Evolutionary conservation across 2,113 vertebrate genomes (phyloP).

Genomic region (Circaetus gallicus): DNA sequence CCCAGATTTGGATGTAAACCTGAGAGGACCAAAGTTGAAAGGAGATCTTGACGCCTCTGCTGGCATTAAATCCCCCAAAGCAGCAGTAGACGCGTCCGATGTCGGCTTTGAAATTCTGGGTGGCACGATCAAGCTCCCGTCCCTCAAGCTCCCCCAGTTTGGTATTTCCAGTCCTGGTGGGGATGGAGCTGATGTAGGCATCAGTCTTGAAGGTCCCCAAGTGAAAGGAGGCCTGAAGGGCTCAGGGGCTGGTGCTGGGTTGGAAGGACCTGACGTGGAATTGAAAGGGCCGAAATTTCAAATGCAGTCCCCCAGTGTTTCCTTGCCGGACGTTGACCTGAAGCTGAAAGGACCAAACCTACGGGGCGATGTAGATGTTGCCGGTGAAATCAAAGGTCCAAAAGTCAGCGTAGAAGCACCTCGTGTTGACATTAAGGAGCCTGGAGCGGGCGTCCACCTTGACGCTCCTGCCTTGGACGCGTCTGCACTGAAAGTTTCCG

Average conservation of each 20-base stretch:
- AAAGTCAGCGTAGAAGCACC: not conserved
- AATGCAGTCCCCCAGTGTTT: not conserved
- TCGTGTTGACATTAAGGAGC: not conserved
- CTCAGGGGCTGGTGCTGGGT: not conserved
- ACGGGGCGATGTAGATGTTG: not conserved
- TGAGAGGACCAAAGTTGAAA: slow-evolving; percentile 74
- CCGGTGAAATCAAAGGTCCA: not conserved
- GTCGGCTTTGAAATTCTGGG: slow-evolving; percentile 49
- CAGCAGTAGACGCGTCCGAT: not conserved
- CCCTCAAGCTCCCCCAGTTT: slow-evolving; percentile 71
- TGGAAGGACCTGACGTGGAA: not conserved
- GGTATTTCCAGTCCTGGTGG: not conserved
- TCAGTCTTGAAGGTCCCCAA: slow-evolving; percentile 26
- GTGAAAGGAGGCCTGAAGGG: slow-evolving; percentile 17
- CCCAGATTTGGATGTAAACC: slow-evolving; percentile 24
- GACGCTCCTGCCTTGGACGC: slow-evolving; percentile 19
- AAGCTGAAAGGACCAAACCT: slow-evolving; percentile 60
- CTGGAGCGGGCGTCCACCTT: not conserved
- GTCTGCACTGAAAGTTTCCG: not conserved
- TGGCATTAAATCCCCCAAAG: slow-evolving; percentile 20
- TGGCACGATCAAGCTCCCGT: slow-evolving; percentile 63
- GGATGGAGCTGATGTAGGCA: not conserved
- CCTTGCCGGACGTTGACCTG: not conserved
- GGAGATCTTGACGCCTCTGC: slow-evolving; percentile 61
- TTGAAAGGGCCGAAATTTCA: not conserved